Conservation (phyloP, 2,113 vertebrate genomes). For the Anser brachyrhynchus region DNA sequence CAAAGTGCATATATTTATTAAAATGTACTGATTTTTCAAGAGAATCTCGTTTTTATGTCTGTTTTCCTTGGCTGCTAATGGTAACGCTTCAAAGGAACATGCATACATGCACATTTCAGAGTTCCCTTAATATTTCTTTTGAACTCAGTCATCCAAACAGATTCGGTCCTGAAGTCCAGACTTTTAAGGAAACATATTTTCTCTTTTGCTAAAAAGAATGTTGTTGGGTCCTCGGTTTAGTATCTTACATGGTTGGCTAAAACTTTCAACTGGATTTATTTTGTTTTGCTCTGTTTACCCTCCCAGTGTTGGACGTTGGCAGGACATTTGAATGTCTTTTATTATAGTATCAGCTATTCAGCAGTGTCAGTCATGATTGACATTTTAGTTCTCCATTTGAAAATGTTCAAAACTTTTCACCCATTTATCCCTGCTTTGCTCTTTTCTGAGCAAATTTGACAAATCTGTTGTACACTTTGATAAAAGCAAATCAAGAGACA, state of each 20-base stretch:
- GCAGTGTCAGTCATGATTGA: background rate
- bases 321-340: background rate
- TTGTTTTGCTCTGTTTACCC: conserved; percentile 29
- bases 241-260: conserved; percentile 3
- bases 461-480: background rate
- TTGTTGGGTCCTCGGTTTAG: conserved; percentile 18
- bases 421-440: background rate
- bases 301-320: background rate
- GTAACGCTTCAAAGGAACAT: background rate
- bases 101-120: background rate
- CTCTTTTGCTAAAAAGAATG: conserved; percentile 13
- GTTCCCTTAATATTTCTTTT: conserved; percentile 12
- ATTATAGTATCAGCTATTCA: background rate
- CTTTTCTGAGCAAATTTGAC: background rate
- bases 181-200: conserved; percentile 58
- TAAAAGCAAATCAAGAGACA: background rate
- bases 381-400: background rate
- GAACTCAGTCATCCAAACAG: background rate
- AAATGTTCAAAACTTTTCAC: background rate
- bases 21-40: background rate
- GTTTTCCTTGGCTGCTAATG: background rate
- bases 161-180: conserved; percentile 30
- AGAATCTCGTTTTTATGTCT: background rate
- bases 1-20: background rate
- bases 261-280: conserved; percentile 28